These are phyloP conservation scores for Sylvilagus floridanus DNA, from an alignment of 2,797 vertebrate species.

Conservation along the genomic window DNA sequence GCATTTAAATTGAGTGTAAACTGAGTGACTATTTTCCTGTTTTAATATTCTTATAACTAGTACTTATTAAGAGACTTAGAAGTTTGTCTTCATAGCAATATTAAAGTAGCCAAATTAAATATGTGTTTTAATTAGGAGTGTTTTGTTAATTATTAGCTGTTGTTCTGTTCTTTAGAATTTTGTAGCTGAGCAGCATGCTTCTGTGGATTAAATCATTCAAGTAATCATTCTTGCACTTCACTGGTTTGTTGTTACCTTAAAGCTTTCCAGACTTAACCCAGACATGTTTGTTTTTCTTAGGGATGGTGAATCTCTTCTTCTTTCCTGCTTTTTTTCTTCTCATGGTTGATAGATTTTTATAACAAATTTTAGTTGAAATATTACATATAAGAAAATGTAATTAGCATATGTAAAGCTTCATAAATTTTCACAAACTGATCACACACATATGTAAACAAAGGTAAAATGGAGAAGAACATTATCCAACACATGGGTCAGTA, in stretches of 20 bases:
- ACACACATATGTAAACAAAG: background rate
- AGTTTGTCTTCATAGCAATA: constrained; percentile 40
- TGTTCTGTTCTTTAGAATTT: constrained; percentile 27
- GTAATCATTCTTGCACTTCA: constrained; percentile 33
- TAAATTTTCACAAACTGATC: constrained; percentile 53
- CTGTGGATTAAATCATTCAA: background rate
- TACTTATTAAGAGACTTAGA: constrained; percentile 56
- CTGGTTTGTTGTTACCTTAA: background rate
- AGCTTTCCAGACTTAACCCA: background rate
- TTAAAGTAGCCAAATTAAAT: constrained; percentile 62
- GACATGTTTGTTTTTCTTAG: constrained; percentile 3
- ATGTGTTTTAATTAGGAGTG: background rate
- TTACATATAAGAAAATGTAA: background rate
- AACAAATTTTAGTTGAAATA: constrained; percentile 7
- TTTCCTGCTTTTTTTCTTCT: background rate
- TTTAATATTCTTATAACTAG: constrained; percentile 48
- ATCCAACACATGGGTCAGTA: background rate
- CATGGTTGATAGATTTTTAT: background rate
- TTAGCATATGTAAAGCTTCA: constrained; percentile 1
- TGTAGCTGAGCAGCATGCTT: constrained; percentile 56
- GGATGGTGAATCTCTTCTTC: background rate
- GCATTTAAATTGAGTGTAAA: constrained; percentile 25
- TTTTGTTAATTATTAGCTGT: constrained; percentile 25
- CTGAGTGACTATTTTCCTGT: constrained; percentile 31
- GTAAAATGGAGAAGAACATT: background rate